Percentiles rank a stretch among this genome's conserved stretches.
These are phyloP conservation scores for Cyanoliseus patagonus DNA, from an alignment of 2,113 vertebrate genomes.

Conservation along the genomic window DNA sequence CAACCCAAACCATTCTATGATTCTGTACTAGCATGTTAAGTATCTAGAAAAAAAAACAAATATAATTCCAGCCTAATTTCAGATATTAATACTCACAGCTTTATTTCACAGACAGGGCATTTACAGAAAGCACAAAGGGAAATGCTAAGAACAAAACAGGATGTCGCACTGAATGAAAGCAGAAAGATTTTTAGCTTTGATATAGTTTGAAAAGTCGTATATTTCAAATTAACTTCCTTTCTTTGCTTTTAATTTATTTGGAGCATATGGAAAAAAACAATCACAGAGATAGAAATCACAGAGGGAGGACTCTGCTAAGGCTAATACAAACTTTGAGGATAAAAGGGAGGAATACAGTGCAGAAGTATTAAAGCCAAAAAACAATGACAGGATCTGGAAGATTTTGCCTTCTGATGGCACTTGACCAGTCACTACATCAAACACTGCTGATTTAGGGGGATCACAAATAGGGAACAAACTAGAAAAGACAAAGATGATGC, in stretches of 20 bases:
- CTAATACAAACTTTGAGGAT: neutral
- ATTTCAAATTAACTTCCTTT: neutral
- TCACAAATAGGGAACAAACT: neutral
- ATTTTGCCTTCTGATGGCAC: neutral
- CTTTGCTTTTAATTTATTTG: neutral
- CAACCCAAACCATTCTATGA: neutral
- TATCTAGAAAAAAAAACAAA: neutral
- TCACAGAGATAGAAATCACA: neutral
- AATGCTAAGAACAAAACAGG: neutral
- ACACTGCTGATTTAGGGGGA: neutral
- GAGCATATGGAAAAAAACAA: neutral
- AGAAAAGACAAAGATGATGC: neutral
- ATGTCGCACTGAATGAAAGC: neutral
- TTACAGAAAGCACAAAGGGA: neutral
- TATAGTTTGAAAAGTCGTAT: neutral
- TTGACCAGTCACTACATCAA: neutral
- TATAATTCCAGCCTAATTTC: neutral
- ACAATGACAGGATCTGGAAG: neutral
- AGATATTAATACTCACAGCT: neutral
- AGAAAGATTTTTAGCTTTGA: neutral
- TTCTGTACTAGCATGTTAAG: neutral
- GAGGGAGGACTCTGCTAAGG: neutral
- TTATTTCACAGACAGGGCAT: neutral
- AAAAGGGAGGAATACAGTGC: neutral
- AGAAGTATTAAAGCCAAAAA: neutral